Evolutionary conservation across 2,797 vertebrate species (phyloP), one percentile per base, ranked within the genome.

Genomic region (Echiichthys vipera): DNA sequence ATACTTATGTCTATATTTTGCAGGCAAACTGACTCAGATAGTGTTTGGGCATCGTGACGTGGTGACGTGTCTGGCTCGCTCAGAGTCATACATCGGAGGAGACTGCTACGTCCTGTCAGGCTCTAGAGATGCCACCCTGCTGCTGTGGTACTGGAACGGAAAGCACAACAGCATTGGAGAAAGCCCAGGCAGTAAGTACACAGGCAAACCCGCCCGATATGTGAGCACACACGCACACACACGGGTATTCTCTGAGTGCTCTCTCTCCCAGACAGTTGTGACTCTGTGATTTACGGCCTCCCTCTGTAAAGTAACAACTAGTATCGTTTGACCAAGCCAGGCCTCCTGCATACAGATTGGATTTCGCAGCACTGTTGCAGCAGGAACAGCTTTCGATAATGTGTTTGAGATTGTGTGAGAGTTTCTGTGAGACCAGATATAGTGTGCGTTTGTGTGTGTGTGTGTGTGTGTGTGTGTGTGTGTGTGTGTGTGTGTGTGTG

Each of bases 121-220:
- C 58, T 99, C 98, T 12, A 95, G 98, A 46, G 98, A 99, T 62
- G 97, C 98, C 86, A 99, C 98, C 0, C 93, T 99, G 76, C 93
- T 99, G 84, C 96, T 99, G 70, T 99, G 98, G 98, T 98, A 97
- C 92, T 99, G 98, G 98, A 99, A 97, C 30, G 98, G 98, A 66
- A 99, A 98, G 93, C 95, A 93, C 88, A 95, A 87, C 89, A 96
- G 94, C 71, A 95, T 99, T 13, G 98, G 97, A 67, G 97, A 99
- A 85, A 95, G 94, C 73, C 92, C 95, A 14, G 94, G 94, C 85
- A 95, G 98, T 99, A 88, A 96, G 96, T 83, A 65, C 71, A 81
- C 76, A 62, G 32, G 22, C 65, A 49, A 27, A 69, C 34, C 36
- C 20, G 24, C 20, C 66, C 5, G 13, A 37, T 54, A 32, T 50